A percentile compares a stretch with the other conserved stretches of the same genome.
These are phyloP conservation scores for Hirtodrosophila duncani DNA, from an alignment of 2,888 invertebrate species.

Conservation along the genomic window DNA sequence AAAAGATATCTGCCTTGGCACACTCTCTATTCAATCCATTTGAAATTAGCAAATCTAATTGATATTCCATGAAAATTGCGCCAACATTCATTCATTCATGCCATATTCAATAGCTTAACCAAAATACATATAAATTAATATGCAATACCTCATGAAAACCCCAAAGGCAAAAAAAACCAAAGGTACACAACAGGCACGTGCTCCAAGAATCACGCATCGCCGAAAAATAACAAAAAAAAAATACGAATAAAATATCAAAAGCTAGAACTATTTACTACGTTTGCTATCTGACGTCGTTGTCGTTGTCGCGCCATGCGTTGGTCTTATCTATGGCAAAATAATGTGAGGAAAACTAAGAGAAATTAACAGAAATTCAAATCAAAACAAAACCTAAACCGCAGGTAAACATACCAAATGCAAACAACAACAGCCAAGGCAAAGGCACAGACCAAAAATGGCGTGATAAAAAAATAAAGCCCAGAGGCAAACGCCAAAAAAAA, in stretches of 20 bases:
- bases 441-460: slow-evolving; percentile 15
- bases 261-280: slow-evolving; percentile 31
- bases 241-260: slow-evolving; percentile 30
- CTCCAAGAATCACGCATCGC: slow-evolving; percentile 12
- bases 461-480: slow-evolving; percentile 20
- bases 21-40: too few relatives aligned
- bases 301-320: too few relatives aligned
- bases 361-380: slow-evolving; percentile 27
- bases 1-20: too few relatives aligned
- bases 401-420: slow-evolving; percentile 22
- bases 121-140: too few relatives aligned
- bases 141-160: too few relatives aligned
- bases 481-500: slow-evolving; percentile 8
- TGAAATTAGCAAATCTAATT: too few relatives aligned
- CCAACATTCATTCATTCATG: too few relatives aligned
- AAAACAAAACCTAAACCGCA: slow-evolving; percentile 26
- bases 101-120: too few relatives aligned
- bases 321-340: slow-evolving; percentile 40
- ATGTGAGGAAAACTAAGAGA: slow-evolving; percentile 9
- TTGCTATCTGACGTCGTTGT: slow-evolving; percentile 23
- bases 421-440: slow-evolving; percentile 5
- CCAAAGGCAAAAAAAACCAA: neutral
- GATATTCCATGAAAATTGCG: too few relatives aligned
- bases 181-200: slow-evolving; percentile 53
- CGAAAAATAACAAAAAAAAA: slow-evolving; percentile 8